A percentile compares a stretch with the other conserved stretches of the same genome.
Conservation (phyloP, 2,797 vertebrate species). For the Mico argentatus region DNA sequence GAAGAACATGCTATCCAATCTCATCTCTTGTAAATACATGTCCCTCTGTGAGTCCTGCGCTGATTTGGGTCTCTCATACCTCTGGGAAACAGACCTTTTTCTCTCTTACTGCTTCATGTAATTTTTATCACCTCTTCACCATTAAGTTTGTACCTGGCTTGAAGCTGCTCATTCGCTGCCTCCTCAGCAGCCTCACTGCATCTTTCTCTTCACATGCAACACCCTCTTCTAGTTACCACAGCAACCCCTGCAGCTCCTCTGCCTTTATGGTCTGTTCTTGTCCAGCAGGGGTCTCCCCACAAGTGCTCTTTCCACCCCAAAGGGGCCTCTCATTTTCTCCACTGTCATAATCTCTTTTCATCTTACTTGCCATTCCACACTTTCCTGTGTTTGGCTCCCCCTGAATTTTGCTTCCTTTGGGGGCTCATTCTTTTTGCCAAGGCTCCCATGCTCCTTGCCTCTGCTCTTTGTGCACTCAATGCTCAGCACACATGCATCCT, state of each 20-base stretch:
- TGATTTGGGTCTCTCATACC: background rate
- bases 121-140: slow-evolving; percentile 24
- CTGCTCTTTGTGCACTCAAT: background rate
- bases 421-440: background rate
- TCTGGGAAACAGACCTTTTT: background rate
- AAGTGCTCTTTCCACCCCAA: background rate
- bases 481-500: background rate
- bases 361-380: background rate
- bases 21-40: slow-evolving; percentile 57
- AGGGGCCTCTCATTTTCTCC: background rate
- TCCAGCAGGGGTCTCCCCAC: background rate
- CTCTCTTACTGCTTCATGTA: background rate
- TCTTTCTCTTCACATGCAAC: background rate
- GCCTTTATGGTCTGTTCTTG: background rate
- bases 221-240: background rate
- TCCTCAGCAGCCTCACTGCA: background rate
- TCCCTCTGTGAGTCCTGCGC: background rate
- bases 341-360: background rate
- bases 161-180: background rate
- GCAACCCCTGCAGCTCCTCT: background rate
- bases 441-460: background rate
- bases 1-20: background rate
- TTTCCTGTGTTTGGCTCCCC: background rate
- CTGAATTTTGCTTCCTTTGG: background rate
- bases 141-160: background rate